Conservation (phyloP, 2,797 vertebrate species). For the Poecile montanus region DNA sequence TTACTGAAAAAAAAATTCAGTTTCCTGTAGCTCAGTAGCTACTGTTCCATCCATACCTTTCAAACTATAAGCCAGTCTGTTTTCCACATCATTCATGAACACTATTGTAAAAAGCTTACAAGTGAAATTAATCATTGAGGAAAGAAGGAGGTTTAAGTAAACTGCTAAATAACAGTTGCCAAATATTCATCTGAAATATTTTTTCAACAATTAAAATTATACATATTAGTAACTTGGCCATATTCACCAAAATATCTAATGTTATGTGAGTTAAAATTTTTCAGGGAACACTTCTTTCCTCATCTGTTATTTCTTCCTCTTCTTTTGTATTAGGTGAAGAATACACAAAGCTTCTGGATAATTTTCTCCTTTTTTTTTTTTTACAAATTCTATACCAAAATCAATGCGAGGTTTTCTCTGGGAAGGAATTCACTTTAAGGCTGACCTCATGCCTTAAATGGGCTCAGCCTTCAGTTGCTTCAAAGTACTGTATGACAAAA, state of each 20-base stretch:
- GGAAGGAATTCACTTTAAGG: not conserved
- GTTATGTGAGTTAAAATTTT: not conserved
- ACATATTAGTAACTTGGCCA: not conserved
- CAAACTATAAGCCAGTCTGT: not conserved
- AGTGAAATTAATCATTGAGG: not conserved
- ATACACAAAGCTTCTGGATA: not conserved
- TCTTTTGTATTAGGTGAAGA: not conserved
- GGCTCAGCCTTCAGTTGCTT: not conserved
- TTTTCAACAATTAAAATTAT: not conserved
- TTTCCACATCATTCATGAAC: constrained; percentile 6
- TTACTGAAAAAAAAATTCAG: not conserved
- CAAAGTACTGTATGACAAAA: not conserved
- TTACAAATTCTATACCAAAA: not conserved
- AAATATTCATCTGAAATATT: not conserved
- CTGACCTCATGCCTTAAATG: not conserved
- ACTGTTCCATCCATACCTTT: not conserved
- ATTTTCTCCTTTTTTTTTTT: not conserved
- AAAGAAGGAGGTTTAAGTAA: not conserved
- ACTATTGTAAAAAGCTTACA: not conserved
- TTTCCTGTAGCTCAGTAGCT: not conserved
- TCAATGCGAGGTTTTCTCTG: not conserved
- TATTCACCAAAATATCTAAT: not conserved
- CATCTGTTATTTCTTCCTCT: not conserved
- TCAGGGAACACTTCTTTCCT: not conserved
- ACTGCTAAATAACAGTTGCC: not conserved